Base-by-base conservation (phyloP, 2,113 vertebrate species). In the Glaucidium brasilianum region DNA sequence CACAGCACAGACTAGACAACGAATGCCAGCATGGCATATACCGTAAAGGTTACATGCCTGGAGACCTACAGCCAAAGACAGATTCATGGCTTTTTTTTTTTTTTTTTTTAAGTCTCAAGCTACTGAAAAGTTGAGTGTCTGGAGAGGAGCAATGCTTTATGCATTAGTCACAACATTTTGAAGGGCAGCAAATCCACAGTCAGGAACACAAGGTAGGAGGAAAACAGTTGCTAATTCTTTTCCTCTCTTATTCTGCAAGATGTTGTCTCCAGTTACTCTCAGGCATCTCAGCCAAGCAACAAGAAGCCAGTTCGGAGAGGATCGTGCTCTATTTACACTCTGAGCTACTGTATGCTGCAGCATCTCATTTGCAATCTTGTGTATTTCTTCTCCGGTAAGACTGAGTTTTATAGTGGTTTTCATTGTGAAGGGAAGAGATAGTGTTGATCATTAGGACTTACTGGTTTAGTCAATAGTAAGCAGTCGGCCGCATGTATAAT, bases 1-100 rank as follows among this genome's bases (percentile, higher is more conserved):
- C 82, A 77, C 56, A 6, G 79, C 7, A 0, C 87, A 58, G 89
- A 41, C 22, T 22, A 92, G 91, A 45, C 67, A 41, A 66, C 3
- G 50, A 90, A 83, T 87, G 91, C 71, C 89, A 91, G 88, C 73
- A 1, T 56, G 89, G 90, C 92, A 82, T 75, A 80, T 37, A 16
- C 92, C 7, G 83, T 14, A 94, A 92, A 97, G 94, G 94, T 95
- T 88, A 93, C 63, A 4, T 1, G 71, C 94, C 94, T 92, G 86
- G 94, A 94, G 93, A 95, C 96, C 90, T 35, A 4, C 85, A 76
- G 79, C 85, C 62, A 35, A 27, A 96, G 71, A 94, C 69, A 93
- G 77, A 91, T 88, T 84, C 90, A 77, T 73, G 88, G 58, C 64
- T 35, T 52, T 85, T 60, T 68, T 80, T 39, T 39, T 39, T 39